Evolutionary conservation across 2,888 invertebrate species (phyloP), one percentile per base, ranked within the genome.

Genomic region (Trachelus troglodyta): DNA sequence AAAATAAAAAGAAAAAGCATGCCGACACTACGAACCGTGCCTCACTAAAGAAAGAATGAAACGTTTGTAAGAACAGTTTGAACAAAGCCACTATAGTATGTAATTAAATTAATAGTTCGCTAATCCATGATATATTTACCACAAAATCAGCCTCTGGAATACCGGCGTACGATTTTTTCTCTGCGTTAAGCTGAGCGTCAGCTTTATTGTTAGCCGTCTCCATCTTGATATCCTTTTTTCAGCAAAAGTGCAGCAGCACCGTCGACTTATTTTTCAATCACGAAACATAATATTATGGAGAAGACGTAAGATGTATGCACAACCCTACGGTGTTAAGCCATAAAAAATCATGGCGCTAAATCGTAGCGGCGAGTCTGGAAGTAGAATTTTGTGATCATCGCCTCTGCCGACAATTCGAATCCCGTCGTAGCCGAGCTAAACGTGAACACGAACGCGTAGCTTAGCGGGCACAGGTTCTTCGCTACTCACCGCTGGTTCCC

Each of bases 131-230:
- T 23, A 56, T 56, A 56, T 56, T 94, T 94, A 97, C 97, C 86
- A 97, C 95, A 94, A 97, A 97, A 85, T 95, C 94, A 69, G 97
- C 97, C 92, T 97, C 96, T 73, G 97, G 97, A 89, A 97, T 97
- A 83, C 97, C 97, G 76, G 96, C 96, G 91, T 95, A 96, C 0
- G 96, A 95, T 87, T 94, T 94, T 90, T 93, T 94, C 71, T 92
- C 91, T 86, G 91, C 91, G 89, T 87, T 87, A 84, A 85, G 78
- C 77, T 86, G 86, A 69, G 83, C 77, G 75, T 86, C 86, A 76
- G 83, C 81, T 84, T 87, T 87, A 82, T 86, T 87, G 80, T 88
- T 84, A 79, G 80, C 83, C 79, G 84, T 86, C 83, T 89, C 89
- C 91, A 91, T 91, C 82, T 89, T 88, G 69, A 30, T 76, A 12